Conservation (phyloP, 2,888 invertebrate species). For the Heliconius sara region DNA sequence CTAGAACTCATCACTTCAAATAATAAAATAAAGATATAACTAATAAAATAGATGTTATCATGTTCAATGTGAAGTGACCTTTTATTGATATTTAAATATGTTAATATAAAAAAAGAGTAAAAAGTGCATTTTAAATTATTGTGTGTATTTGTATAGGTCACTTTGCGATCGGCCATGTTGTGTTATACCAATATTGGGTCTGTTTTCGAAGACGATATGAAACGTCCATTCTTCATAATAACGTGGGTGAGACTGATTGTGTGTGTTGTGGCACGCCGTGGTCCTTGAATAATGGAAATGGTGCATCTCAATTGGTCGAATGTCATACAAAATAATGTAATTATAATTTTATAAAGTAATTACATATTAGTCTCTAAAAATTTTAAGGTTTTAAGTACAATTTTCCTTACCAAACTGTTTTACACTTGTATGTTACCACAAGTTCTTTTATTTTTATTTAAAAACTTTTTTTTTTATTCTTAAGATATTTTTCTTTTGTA, state of each 20-base stretch:
- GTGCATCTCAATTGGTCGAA: background rate
- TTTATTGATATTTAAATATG: background rate
- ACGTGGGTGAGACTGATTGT: slow-evolving; percentile 20
- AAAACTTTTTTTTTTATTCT: too few relatives aligned
- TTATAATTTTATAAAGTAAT: background rate
- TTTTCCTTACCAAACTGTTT: too few relatives aligned
- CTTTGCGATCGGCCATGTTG: background rate
- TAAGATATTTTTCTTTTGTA: too few relatives aligned
- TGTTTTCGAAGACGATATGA: slow-evolving; percentile 4
- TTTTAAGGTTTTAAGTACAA: too few relatives aligned
- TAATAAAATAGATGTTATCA: background rate
- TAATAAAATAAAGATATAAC: background rate
- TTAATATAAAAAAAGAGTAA: background rate
- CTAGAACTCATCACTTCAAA: slow-evolving; percentile 4
- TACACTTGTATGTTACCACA: too few relatives aligned
- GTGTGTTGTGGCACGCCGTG: background rate
- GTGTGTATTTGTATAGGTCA: slow-evolving; percentile 1
- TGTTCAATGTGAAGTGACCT: slow-evolving; percentile 20
- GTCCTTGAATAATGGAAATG: background rate
- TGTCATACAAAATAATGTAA: background rate
- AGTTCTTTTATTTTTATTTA: too few relatives aligned
- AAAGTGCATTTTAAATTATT: background rate
- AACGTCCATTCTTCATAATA: slow-evolving; percentile 30
- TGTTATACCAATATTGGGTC: background rate
- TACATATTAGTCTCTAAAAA: too few relatives aligned